phyloP scores from a whole-genome alignment of 2,797 vertebrate species.

The Lemur catta region DNA sequence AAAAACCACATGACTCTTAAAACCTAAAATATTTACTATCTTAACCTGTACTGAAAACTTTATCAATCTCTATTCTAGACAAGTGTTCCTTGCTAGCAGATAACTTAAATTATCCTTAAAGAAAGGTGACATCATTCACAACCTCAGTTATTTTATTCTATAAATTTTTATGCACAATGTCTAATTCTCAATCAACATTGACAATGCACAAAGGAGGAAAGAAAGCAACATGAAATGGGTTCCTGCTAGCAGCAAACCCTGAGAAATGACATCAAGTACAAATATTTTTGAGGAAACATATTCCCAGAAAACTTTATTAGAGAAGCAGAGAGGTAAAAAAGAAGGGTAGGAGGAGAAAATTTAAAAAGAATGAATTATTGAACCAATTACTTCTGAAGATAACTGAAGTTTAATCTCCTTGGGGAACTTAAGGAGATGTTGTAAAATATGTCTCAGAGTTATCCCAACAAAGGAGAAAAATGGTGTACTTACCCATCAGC shows the following conservation, averaged over 20 bases:
- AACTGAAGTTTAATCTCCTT: neutral
- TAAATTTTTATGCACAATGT: neutral
- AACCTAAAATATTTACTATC: neutral
- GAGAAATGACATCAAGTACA: neutral
- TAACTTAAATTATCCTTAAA: neutral
- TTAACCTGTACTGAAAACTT: neutral
- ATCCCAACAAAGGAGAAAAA: neutral
- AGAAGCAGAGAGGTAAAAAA: neutral
- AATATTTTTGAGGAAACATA: neutral
- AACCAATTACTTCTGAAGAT: neutral
- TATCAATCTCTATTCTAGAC: neutral
- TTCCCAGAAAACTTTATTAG: neutral
- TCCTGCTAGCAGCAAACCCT: neutral
- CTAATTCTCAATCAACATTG: neutral
- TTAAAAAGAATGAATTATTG: neutral
- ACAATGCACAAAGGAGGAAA: neutral
- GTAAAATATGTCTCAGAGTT: neutral
- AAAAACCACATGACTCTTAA: neutral
- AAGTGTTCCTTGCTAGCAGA: neutral
- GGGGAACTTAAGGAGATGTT: neutral
- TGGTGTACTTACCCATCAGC: neutral
- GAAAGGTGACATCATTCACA: neutral
- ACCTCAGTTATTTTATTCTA: neutral
- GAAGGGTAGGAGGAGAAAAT: neutral
- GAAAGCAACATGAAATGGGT: neutral